Percentiles rank a stretch among this genome's conserved stretches.
Conservation (phyloP, 2,888 invertebrate genomes). For the Drosophila acutilabella region DNA sequence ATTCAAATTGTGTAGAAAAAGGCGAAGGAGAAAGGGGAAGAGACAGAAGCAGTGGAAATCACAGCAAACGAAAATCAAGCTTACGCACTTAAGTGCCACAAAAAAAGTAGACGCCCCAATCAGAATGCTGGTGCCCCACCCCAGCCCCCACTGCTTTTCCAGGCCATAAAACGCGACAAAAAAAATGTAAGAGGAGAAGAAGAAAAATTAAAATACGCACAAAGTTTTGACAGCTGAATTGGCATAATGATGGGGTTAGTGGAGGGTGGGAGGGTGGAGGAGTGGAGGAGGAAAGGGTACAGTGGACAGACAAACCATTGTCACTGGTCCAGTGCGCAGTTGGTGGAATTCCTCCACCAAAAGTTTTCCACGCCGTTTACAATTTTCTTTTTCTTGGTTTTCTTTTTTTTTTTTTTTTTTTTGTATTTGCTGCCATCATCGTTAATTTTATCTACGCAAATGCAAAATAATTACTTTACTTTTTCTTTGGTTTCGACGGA, state of each 20-base stretch:
- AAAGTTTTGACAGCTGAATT: conserved; percentile 80
- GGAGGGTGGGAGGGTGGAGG: not conserved
- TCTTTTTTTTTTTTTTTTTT: conserved; percentile 17
- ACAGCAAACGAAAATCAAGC: conserved; percentile 71
- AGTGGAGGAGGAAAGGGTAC: not conserved
- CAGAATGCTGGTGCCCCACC: conserved; percentile 37
- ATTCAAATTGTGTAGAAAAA: conserved; percentile 60
- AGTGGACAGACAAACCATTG: conserved; percentile 47
- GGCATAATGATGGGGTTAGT: conserved; percentile 82
- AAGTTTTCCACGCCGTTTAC: conserved; percentile 11
- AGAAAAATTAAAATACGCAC: conserved; percentile 77
- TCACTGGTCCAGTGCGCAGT: conserved; percentile 44
- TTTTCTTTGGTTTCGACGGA: conserved; percentile 72
- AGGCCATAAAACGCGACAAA: conserved; percentile 72
- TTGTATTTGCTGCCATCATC: conserved; percentile 62
- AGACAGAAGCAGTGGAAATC: conserved; percentile 44
- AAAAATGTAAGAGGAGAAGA: conserved; percentile 33
- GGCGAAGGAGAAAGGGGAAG: not conserved
- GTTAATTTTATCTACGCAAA: conserved; percentile 81
- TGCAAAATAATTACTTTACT: conserved; percentile 81
- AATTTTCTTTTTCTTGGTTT: conserved; percentile 10
- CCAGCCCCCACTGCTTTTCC: conserved; percentile 38
- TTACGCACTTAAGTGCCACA: conserved; percentile 67
- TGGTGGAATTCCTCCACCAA: conserved; percentile 29
- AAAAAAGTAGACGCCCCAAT: conserved; percentile 37